Conservation (phyloP, 2,113 vertebrate genomes). For the Heptranchias perlo region DNA sequence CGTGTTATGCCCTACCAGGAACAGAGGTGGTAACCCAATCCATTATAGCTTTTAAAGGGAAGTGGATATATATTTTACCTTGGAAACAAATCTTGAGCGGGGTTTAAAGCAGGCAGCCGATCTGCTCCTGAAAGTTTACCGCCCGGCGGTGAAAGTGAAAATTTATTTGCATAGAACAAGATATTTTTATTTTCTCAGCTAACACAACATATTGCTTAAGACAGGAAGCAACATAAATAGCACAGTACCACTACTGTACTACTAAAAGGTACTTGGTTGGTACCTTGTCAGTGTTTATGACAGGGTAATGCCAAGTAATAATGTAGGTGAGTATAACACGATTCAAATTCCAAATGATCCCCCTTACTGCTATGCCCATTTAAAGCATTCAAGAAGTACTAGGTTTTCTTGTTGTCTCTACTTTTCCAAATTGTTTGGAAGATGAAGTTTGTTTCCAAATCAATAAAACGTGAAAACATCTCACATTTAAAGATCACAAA, state of each 20-base stretch:
- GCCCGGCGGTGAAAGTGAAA: background rate
- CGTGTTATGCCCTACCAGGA: background rate
- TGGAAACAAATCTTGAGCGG: background rate
- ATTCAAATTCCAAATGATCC: background rate
- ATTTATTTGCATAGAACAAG: background rate
- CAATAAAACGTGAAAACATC: background rate
- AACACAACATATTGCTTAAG: too few species aligned
- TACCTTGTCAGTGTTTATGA: background rate
- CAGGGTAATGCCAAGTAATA: background rate
- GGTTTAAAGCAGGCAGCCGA: too few species aligned
- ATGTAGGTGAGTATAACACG: background rate
- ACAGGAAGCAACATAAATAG: background rate
- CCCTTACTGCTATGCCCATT: background rate
- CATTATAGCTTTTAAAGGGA: background rate
- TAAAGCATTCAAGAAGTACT: background rate
- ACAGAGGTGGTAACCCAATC: background rate
- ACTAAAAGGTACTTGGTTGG: background rate
- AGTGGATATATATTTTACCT: background rate
- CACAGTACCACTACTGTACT: background rate
- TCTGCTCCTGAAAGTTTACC: background rate
- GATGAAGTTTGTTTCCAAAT: background rate
- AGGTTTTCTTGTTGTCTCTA: background rate
- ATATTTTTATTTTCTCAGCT: background rate
- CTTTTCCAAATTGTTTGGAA: constrained; percentile 14
- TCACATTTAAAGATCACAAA: background rate